phyloP scores from a whole-genome alignment of 1,140 invertebrate species.

The Agrypnia vestita region DNA sequence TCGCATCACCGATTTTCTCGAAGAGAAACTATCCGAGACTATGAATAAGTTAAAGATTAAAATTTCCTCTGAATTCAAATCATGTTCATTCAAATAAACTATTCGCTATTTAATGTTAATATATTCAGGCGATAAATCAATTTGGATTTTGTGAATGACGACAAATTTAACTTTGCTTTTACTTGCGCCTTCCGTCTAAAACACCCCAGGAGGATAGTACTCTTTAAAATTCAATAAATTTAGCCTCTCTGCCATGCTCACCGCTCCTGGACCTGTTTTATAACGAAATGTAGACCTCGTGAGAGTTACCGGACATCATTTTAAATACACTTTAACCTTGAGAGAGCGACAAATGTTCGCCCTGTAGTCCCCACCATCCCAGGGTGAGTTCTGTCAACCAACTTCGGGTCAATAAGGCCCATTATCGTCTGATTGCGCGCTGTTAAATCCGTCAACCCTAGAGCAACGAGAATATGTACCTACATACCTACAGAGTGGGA shows the following conservation, averaged over 20 bases:
- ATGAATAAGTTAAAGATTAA: not conserved
- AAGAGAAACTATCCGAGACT: too few species aligned
- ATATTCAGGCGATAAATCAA: slow-evolving; percentile 26
- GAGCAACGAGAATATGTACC: too few species aligned
- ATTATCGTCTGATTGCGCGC: slow-evolving; percentile 20
- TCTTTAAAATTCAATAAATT: slow-evolving; percentile 44
- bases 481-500: too few species aligned
- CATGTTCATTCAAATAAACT: not conserved
- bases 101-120: slow-evolving; percentile 13
- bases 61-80: not conserved
- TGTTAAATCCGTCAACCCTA: slow-evolving; percentile 2
- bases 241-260: not conserved
- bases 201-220: slow-evolving; percentile 18
- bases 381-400: not conserved
- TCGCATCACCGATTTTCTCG: not conserved
- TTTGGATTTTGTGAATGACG: slow-evolving; percentile 29
- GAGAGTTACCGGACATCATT: slow-evolving; percentile 19
- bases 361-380: slow-evolving; percentile 2
- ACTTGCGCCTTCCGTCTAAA: slow-evolving; percentile 7
- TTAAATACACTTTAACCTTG: slow-evolving; percentile 33
- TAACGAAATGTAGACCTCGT: slow-evolving; percentile 37
- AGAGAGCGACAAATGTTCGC: not conserved
- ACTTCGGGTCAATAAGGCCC: not conserved
- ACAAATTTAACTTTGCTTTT: slow-evolving; percentile 35
- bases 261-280: slow-evolving; percentile 17